phyloP scores from a whole-genome alignment of 2,113 vertebrate genomes.

The Bubalus kerabau region DNA sequence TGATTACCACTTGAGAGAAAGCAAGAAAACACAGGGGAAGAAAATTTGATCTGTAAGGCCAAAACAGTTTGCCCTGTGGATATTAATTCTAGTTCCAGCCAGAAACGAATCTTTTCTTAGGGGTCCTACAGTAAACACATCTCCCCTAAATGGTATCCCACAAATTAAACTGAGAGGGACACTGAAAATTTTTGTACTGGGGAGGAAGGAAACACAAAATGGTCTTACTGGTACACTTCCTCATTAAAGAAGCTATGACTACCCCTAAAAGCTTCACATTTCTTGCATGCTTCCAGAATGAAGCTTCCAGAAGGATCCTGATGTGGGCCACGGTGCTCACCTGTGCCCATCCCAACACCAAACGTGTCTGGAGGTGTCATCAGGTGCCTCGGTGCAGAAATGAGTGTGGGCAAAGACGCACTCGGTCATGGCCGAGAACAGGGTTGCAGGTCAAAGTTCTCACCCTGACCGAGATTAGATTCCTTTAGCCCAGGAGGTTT shows the following conservation, averaged over 20 bases:
- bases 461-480: not conserved
- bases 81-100: not conserved
- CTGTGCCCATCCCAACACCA: too few species aligned
- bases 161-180: not conserved
- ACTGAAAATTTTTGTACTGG: not conserved
- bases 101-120: not conserved
- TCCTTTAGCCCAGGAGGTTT: not conserved
- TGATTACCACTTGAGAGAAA: not conserved
- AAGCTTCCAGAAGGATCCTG: not conserved
- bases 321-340: not conserved
- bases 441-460: not conserved
- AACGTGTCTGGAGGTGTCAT: not conserved
- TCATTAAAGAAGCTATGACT: not conserved
- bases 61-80: not conserved
- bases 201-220: not conserved
- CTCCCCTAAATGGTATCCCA: not conserved
- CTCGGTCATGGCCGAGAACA: not conserved
- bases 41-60: not conserved
- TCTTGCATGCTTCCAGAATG: not conserved
- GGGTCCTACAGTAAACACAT: not conserved
- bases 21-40: not conserved
- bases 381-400: not conserved
- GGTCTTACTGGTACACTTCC: not conserved
- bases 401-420: accelerated
- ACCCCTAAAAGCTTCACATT: not conserved